Evolutionary conservation across 2,113 vertebrate species (phyloP), one percentile per base, ranked within the genome.

Genomic region (Pagrus major): DNA sequence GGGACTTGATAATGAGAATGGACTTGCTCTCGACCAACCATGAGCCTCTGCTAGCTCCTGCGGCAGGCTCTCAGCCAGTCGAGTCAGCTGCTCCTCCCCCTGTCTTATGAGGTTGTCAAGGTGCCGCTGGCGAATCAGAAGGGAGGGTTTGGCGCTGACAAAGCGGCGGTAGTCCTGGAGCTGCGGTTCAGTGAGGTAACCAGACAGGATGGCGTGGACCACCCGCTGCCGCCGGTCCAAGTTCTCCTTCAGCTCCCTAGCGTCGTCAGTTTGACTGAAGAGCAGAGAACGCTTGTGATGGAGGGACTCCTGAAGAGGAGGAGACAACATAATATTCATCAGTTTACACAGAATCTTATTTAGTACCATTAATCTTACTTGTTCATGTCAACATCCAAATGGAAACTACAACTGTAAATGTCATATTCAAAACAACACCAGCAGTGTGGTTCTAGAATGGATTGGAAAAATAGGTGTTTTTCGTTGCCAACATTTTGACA

Each of bases 211-310:
- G 70, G 93, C 91, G 83, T 96, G 86, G 47, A 99, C 97, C 35
- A 96, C 92, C 0, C 95, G 95, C 71, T 97, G 96, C 23, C 98
- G 95, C 0, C 97, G 96, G 85, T 99, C 98, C 35, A 99, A 91
- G 90, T 99, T 99, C 87, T 99, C 97, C 95, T 99, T 99, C 64
- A 99, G 96, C 82, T 99, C 98, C 6, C 95, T 90, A 14, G 98
- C 98, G 0, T 99, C 98, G 71, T 99, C 96, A 0, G 97, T 97
- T 93, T 99, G 98, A 60, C 95, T 92, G 5, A 96, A 94, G 81
- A 99, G 95, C 91, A 97, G 90, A 47, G 94, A 96, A 75, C 94
- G 95, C 81, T 99, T 99, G 93, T 97, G 95, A 0, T 88, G 94
- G 77, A 99, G 95, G 0, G 94, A 96, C 9, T 94, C 96, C 98